Evolutionary conservation across 1,140 invertebrate genomes (phyloP), one percentile per base, ranked within the genome.

Genomic region (Pteromalus puparum): DNA sequence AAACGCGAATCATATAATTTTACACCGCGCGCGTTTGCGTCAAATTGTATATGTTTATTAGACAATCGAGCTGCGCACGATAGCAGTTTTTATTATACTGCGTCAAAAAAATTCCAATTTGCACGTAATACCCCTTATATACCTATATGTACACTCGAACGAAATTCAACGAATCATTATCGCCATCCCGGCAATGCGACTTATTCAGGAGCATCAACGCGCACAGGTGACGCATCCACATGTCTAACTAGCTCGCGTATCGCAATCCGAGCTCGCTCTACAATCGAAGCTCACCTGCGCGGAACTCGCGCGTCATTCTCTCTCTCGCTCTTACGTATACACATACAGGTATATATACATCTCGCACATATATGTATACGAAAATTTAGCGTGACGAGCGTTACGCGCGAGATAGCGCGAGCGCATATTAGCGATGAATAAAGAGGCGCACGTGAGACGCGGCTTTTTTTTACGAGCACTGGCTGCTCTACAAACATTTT

Each of bases 401-500:
- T 81, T 53, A 72, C 18, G 30, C 67, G 34, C 21, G 48, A 42
- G 38, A 79, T 79, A 68, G 15, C 46, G 77, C 61, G n/a, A 34
- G 30, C 30, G 67, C 65, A 26, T 65, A 42, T 81, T 72, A 70
- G 38, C 78, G 38, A 72, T 70, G 78, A 81, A 72, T 81, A 70
- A 70, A 38, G 67, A 48, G 67, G n/a, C 38, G 67, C 34, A 81
- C 67, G 38, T 72, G 67, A 79, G 34, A 42, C 61, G 30, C n/a
- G 30, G 13, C 67, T 42, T 81, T 81, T 70, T 81, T 61, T 61
- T 30, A 48, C 28, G 67, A 30, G 24, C 38, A 15, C 53, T 15
- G 13, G 15, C 30, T 42, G 78, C 15, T 81, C 78, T 81, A 81
- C 61, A 81, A 81, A 81, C 15, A 72, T 48, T 79, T 72, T 81